Evolutionary conservation across 2,797 vertebrate genomes (phyloP).

Genomic region (Microctenopoma lineatum): DNA sequence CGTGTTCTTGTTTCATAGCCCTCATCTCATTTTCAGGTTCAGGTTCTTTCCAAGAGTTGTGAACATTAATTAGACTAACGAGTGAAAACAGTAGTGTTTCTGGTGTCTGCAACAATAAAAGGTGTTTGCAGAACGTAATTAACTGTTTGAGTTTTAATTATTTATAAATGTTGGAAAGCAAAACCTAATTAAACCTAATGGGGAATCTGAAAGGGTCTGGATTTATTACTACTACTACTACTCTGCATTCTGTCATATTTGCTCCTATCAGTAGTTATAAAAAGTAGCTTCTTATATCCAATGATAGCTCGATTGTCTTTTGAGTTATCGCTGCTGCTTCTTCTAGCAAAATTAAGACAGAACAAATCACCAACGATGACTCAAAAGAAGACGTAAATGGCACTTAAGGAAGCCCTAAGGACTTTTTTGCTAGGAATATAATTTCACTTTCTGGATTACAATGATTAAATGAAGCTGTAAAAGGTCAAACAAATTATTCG

Average conservation of each 20-base stretch:
- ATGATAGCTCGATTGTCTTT: conserved; percentile 12
- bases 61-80: background rate
- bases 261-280: conserved; percentile 8
- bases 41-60: background rate
- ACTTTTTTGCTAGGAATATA: conserved; percentile 45
- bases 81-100: background rate
- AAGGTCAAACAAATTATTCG: conserved; percentile 76
- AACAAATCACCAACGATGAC: conserved; percentile 37
- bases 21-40: background rate
- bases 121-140: background rate
- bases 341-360: conserved; percentile 25
- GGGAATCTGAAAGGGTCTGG: background rate
- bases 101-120: background rate
- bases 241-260: too few relatives aligned
- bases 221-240: background rate
- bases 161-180: background rate
- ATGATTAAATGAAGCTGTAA: conserved; percentile 69
- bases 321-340: conserved; percentile 26
- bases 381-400: conserved; percentile 37
- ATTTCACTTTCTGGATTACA: conserved; percentile 64
- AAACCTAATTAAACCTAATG: background rate
- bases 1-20: background rate
- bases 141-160: conserved; percentile 3
- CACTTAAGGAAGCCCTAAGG: conserved; percentile 29
- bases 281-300: conserved; percentile 7